phyloP scores from a whole-genome alignment of 2,888 invertebrate species.

The Eupithecia abbreviata region DNA sequence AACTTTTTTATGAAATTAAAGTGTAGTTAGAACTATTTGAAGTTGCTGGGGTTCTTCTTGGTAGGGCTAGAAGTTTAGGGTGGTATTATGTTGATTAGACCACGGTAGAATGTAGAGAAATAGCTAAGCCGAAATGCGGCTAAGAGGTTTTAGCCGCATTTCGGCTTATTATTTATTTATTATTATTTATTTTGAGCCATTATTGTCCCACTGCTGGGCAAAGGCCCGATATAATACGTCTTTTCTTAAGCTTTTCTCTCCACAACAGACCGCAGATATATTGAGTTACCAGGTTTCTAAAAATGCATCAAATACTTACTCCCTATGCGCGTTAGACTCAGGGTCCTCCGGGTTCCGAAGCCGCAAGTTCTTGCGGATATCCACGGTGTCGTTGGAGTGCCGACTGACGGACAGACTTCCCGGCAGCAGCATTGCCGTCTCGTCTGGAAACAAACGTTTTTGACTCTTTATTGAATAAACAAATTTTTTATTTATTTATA shows the following conservation, averaged over 20 bases:
- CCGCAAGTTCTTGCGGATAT: constrained; percentile 91
- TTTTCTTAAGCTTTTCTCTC: no score
- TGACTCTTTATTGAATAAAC: no score
- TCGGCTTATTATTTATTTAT: no score
- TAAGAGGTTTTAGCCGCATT: no score
- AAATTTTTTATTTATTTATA: no score
- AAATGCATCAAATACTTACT: constrained; percentile 81
- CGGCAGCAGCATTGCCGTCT: constrained; percentile 92
- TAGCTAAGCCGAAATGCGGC: no score
- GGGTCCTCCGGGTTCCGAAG: constrained; percentile 89
- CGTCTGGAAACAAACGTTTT: constrained; percentile 62
- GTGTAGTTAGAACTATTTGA: background rate
- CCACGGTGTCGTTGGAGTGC: constrained; percentile 90
- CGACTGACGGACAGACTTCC: constrained; percentile 89
- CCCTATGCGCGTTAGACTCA: constrained; percentile 87
- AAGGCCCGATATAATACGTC: no score
- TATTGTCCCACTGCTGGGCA: no score
- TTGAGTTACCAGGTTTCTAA: background rate
- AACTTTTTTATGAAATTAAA: constrained; percentile 16
- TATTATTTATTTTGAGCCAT: no score
- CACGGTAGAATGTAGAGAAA: background rate
- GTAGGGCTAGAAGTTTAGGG: background rate
- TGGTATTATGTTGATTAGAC: background rate
- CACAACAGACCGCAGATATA: no score
- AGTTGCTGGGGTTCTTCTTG: background rate